Evolutionary conservation across 2,113 vertebrate genomes (phyloP).

Genomic region (Corythoichthys haematopterus): DNA sequence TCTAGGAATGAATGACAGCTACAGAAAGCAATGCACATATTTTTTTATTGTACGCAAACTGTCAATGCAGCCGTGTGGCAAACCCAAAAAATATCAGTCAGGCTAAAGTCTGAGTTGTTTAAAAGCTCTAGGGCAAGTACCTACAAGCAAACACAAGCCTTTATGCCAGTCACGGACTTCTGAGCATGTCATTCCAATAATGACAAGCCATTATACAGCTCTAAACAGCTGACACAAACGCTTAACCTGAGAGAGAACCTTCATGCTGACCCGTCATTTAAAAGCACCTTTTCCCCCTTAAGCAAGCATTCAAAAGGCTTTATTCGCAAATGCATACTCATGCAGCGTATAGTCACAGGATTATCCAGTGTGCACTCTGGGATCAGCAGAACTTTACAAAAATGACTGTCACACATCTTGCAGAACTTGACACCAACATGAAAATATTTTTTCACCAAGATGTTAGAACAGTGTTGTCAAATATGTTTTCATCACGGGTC

Average conservation of each 20-base stretch:
- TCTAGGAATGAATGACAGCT: slow-evolving; percentile 38
- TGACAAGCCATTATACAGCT: slow-evolving; percentile 43
- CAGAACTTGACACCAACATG: not conserved
- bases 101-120: slow-evolving; percentile 43
- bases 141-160: slow-evolving; percentile 27
- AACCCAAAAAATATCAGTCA: slow-evolving; percentile 39
- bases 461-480: not conserved
- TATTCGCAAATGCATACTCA: slow-evolving; percentile 2
- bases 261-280: not conserved
- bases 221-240: slow-evolving; percentile 35
- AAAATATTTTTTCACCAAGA: not conserved
- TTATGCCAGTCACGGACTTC: slow-evolving; percentile 31
- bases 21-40: slow-evolving; percentile 41
- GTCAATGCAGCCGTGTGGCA: slow-evolving; percentile 38
- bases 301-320: slow-evolving; percentile 1
- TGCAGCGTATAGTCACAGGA: slow-evolving; percentile 23
- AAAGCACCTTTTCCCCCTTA: slow-evolving; percentile 3
- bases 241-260: slow-evolving; percentile 36
- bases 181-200: slow-evolving; percentile 43
- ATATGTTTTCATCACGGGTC: not conserved
- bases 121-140: slow-evolving; percentile 34
- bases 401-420: not conserved
- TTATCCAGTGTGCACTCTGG: slow-evolving; percentile 38
- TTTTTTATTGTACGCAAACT: slow-evolving; percentile 23
- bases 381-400: slow-evolving; percentile 19